A percentile compares a stretch with the other conserved stretches of the same genome.
phyloP scores from a whole-genome alignment of 64 coral and sea anemone species.

The Pocillopora verrucosa region DNA sequence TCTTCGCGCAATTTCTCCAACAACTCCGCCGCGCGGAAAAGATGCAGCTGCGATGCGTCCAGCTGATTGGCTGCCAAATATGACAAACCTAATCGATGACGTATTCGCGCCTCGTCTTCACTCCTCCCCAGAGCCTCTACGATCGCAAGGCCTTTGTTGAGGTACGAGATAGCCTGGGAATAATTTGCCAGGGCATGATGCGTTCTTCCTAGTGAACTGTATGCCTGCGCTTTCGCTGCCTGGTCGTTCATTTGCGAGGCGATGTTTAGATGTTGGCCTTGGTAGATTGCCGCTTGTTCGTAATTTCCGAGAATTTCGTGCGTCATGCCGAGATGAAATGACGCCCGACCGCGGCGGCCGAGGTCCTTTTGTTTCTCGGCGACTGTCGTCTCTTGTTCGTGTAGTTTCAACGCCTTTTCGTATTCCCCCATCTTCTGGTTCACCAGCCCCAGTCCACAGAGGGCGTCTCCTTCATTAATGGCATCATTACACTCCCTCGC shows the following conservation, averaged over 20 bases:
- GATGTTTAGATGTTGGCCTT: constrained; percentile 86
- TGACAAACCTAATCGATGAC: constrained; percentile 83
- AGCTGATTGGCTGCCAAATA: constrained; percentile 79
- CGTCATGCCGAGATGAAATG: constrained; percentile 76
- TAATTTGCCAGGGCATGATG: constrained; percentile 79
- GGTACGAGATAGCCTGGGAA: constrained; percentile 84
- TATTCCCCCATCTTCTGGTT: constrained; percentile 92
- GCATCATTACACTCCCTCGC: constrained; percentile 69
- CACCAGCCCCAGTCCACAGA: constrained; percentile 87
- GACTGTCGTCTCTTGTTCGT: constrained; percentile 82
- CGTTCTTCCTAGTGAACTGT: constrained; percentile 76
- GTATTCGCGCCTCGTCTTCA: constrained; percentile 90
- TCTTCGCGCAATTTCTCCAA: constrained; percentile 82
- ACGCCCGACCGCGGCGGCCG: constrained; percentile 62
- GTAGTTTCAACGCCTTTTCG: constrained; percentile 77
- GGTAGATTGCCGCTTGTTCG: constrained; percentile 75
- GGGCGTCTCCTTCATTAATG: constrained; percentile 72
- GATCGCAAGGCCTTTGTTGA: constrained; percentile 82
- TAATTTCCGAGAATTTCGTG: constrained; percentile 81
- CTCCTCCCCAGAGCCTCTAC: constrained; percentile 66
- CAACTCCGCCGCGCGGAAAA: constrained; percentile 80
- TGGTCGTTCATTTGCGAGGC: constrained; percentile 79
- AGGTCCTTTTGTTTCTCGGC: constrained; percentile 64
- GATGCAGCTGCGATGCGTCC: constrained; percentile 68
- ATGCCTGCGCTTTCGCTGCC: constrained; percentile 73